These are phyloP conservation scores for Saxidomus purpurata DNA, from an alignment of 1,140 invertebrate species.

Conservation along the genomic window DNA sequence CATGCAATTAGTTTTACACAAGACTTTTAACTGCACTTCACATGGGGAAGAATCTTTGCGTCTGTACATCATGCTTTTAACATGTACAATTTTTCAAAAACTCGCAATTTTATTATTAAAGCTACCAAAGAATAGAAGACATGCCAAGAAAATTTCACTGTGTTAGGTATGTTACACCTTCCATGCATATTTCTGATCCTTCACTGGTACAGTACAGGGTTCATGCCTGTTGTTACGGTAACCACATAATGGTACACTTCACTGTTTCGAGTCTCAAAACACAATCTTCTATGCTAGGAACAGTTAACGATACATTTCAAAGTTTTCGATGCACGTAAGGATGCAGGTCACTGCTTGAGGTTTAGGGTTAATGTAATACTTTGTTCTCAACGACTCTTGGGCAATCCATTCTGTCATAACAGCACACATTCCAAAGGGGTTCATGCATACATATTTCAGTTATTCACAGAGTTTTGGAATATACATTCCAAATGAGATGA, in stretches of 20 bases:
- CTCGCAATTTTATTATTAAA: not conserved
- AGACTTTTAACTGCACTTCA: not conserved
- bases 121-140: too few species aligned
- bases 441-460: constrained; percentile 34
- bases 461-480: constrained; percentile 8
- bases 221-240: too few species aligned
- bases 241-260: not conserved
- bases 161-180: too few species aligned
- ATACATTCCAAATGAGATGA: constrained; percentile 19
- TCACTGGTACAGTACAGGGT: too few species aligned
- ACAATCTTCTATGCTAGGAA: not conserved
- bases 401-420: not conserved
- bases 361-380: not conserved
- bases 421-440: not conserved
- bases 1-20: not conserved
- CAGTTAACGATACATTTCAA: not conserved
- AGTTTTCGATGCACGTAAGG: not conserved
- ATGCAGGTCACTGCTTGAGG: not conserved
- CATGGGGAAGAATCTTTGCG: too few species aligned
- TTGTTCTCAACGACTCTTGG: not conserved
- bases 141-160: too few species aligned
- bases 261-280: not conserved
- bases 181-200: too few species aligned
- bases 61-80: not conserved
- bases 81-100: too few species aligned